Evolutionary conservation across 2,113 vertebrate species (phyloP).

Genomic region (Theristicus caerulescens): DNA sequence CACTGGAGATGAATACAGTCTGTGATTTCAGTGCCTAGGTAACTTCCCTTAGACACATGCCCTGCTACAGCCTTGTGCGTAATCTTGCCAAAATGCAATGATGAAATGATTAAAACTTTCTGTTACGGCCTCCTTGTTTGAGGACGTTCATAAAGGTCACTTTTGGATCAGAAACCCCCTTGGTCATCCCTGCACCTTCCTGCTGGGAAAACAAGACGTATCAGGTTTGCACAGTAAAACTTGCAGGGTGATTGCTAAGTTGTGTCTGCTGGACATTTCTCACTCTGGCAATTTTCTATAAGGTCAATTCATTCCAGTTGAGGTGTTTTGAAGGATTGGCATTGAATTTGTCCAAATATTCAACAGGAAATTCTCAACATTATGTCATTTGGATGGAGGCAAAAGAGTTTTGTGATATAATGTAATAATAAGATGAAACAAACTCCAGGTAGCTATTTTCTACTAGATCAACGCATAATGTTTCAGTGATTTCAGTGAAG

Average conservation of each 20-base stretch:
- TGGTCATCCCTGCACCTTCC: background rate
- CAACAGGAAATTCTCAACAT: background rate
- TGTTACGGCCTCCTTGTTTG: background rate
- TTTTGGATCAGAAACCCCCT: background rate
- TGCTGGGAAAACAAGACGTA: background rate
- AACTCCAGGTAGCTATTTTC: background rate
- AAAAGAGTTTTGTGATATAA: background rate
- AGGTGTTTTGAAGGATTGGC: background rate
- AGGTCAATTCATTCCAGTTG: background rate
- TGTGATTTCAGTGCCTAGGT: background rate
- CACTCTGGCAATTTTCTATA: background rate
- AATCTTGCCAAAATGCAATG: background rate
- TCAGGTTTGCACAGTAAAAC: background rate
- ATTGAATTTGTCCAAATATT: background rate
- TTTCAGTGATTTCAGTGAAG: background rate
- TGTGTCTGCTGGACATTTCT: background rate
- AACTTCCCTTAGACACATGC: background rate
- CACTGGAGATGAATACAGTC: background rate
- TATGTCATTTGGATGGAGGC: background rate
- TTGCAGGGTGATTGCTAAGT: background rate
- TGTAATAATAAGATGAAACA: background rate
- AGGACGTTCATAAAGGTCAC: background rate
- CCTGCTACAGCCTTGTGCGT: background rate
- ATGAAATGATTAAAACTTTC: background rate
- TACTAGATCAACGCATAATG: background rate